These are phyloP conservation scores for Eupithecia abbreviata DNA, from an alignment of 2,888 invertebrate species.

Conservation along the genomic window DNA sequence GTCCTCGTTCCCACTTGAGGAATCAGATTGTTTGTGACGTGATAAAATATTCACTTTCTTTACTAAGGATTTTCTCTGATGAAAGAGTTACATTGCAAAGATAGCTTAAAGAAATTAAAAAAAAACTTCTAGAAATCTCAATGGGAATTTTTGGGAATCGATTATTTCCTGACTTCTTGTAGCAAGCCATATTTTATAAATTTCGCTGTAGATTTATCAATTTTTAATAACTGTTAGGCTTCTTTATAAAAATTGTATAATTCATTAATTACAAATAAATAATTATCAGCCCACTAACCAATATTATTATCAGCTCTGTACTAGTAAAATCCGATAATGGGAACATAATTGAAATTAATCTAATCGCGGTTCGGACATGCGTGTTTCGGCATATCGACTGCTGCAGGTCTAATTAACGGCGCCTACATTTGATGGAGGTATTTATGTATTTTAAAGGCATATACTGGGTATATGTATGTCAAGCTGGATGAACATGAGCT, in stretches of 20 bases:
- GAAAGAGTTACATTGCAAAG: background rate
- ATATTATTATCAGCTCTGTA: background rate
- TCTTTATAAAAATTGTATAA: background rate
- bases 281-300: background rate
- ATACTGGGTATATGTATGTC: background rate
- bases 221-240: background rate
- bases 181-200: background rate
- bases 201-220: background rate
- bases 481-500: background rate
- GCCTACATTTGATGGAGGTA: background rate
- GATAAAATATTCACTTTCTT: background rate
- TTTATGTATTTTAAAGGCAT: background rate
- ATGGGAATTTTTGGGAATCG: background rate
- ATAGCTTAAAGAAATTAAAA: background rate
- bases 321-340: background rate
- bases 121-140: background rate
- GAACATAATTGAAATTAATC: background rate
- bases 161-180: background rate
- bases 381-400: background rate
- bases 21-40: background rate
- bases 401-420: background rate
- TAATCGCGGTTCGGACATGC: slow-evolving; percentile 4
- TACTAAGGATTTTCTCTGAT: background rate
- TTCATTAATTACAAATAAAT: background rate
- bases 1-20: background rate